These are phyloP conservation scores for Acanthosepion esculentum DNA, from an alignment of 2,888 invertebrate genomes.

Conservation along the genomic window DNA sequence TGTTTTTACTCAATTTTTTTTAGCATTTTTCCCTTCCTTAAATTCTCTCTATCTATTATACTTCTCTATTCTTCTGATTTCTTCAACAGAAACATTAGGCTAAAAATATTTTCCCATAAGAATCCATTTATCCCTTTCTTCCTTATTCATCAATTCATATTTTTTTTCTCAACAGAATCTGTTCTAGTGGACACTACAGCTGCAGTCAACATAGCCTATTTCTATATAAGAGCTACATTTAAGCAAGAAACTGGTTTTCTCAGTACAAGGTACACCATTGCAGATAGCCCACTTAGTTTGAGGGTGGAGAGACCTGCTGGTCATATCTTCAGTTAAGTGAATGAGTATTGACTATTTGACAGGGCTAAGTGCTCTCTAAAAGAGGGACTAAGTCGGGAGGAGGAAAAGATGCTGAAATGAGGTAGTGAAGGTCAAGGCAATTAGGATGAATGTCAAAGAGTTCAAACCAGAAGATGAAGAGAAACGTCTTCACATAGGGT, in stretches of 20 bases:
- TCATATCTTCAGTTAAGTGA: conserved; percentile 18
- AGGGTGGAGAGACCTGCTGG: background rate
- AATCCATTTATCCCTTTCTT: background rate
- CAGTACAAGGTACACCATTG: background rate
- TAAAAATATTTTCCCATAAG: background rate
- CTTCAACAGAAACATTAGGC: background rate
- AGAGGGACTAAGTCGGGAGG: background rate
- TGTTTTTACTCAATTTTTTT: background rate
- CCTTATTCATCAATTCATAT: background rate
- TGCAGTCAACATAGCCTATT: background rate
- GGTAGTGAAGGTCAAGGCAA: background rate
- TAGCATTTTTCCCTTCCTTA: background rate
- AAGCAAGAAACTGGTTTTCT: background rate
- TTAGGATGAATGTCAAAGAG: conserved; percentile 20
- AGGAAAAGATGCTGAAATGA: background rate
- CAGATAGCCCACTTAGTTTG: background rate
- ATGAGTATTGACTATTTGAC: conserved; percentile 33
- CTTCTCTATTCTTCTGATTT: background rate
- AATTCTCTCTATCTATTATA: background rate
- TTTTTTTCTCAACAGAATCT: background rate
- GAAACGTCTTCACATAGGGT: background rate
- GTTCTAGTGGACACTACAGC: background rate
- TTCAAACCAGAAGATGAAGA: background rate
- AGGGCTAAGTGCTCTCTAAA: background rate
- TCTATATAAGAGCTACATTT: background rate